Conservation (phyloP, 64 coral and sea anemone genomes). For the Stichodactyla mertensii region DNA sequence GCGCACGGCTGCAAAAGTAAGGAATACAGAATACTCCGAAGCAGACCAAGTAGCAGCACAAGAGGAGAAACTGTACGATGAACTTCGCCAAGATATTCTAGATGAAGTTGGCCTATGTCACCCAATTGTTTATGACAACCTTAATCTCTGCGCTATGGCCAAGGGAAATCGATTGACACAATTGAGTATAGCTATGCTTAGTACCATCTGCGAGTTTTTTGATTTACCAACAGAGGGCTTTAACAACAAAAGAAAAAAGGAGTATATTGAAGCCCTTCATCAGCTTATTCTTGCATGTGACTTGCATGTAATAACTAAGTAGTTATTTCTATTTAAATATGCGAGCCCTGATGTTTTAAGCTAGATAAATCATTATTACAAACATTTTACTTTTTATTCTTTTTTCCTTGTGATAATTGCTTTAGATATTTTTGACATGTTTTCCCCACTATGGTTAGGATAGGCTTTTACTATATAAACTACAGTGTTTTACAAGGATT, state of each 20-base stretch:
- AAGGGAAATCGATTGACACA: conserved; percentile 20
- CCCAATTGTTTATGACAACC: conserved; percentile 30
- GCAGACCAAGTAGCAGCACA: conserved; percentile 1
- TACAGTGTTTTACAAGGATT: too few relatives aligned
- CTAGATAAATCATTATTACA: background rate
- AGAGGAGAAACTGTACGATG: background rate
- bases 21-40: conserved; percentile 1
- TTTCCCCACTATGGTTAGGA: too few relatives aligned
- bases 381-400: background rate
- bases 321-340: background rate
- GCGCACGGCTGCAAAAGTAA: background rate
- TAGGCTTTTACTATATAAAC: too few relatives aligned
- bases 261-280: conserved; percentile 11
- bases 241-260: conserved; percentile 19
- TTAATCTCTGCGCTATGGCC: conserved; percentile 11
- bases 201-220: conserved; percentile 12
- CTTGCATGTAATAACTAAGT: conserved; percentile 6
- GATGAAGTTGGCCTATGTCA: background rate
- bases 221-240: conserved; percentile 20
- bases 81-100: conserved; percentile 10
- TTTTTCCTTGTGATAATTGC: background rate
- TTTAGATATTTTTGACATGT: background rate
- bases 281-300: conserved; percentile 15
- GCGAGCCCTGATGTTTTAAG: background rate
- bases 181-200: conserved; percentile 24